Evolutionary conservation across 2,888 invertebrate species (phyloP).

Genomic region (Hirtodrosophila duncani): DNA sequence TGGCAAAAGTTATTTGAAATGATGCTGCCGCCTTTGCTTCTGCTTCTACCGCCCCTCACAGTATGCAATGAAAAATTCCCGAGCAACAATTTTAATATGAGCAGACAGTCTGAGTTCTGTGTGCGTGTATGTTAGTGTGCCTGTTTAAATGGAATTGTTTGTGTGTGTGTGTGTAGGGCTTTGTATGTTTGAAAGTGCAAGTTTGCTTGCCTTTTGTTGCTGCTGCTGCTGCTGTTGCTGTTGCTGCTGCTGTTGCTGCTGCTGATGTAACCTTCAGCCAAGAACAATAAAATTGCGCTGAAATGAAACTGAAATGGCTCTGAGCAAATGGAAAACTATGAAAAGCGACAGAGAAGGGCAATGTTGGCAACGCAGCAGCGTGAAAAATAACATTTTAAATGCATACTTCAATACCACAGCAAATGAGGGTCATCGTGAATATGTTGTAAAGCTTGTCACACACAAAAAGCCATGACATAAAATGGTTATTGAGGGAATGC

Average conservation of each 20-base stretch:
- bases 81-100: constrained; percentile 55
- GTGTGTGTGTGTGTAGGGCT: constrained; percentile 28
- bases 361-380: constrained; percentile 8
- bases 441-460: too few species aligned
- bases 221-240: constrained; percentile 2
- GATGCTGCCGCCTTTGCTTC: constrained; percentile 27
- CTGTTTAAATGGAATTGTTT: constrained; percentile 10
- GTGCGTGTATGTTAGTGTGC: not conserved
- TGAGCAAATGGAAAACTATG: constrained; percentile 54
- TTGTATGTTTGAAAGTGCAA: constrained; percentile 51
- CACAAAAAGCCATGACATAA: too few species aligned
- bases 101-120: not conserved
- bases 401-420: constrained; percentile 13
- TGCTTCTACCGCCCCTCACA: constrained; percentile 2
- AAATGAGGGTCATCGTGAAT: not conserved
- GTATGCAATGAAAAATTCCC: constrained; percentile 61
- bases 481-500: too few species aligned
- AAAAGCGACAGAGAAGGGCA: constrained; percentile 41
- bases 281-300: constrained; percentile 58
- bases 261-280: constrained; percentile 46
- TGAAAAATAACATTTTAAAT: constrained; percentile 51
- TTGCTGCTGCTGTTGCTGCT: constrained; percentile 20
- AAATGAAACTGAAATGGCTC: constrained; percentile 61
- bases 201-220: constrained; percentile 49
- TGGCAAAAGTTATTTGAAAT: constrained; percentile 57